Conservation (phyloP, 2,113 vertebrate genomes). For the Oophaga pumilio region DNA sequence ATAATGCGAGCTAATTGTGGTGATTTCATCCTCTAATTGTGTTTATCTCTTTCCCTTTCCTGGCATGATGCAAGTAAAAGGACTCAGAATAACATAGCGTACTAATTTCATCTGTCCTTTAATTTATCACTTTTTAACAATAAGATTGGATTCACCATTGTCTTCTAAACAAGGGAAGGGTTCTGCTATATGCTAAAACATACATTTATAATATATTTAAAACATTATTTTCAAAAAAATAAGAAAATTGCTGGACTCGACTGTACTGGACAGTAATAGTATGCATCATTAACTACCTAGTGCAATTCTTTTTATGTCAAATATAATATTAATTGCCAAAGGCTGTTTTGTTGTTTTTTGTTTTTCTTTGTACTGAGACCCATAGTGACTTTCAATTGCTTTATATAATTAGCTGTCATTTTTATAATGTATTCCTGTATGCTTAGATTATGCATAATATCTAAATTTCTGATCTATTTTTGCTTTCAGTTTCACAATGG, state of each 20-base stretch:
- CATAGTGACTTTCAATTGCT: slow-evolving; percentile 21
- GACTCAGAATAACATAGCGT: background rate
- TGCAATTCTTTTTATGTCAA: background rate
- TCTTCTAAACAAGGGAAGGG: background rate
- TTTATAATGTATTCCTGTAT: slow-evolving; percentile 26
- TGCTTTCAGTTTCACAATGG: background rate
- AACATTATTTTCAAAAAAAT: slow-evolving; percentile 14
- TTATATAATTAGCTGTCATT: slow-evolving; percentile 24
- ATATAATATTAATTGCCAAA: background rate
- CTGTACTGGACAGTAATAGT: slow-evolving; percentile 5
- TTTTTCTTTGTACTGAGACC: background rate
- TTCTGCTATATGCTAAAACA: background rate
- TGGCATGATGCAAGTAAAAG: background rate
- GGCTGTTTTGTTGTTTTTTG: background rate
- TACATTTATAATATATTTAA: background rate
- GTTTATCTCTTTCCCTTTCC: slow-evolving; percentile 7
- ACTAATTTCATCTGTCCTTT: background rate
- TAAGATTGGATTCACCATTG: background rate
- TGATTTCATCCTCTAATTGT: slow-evolving; percentile 3
- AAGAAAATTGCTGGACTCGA: slow-evolving; percentile 10
- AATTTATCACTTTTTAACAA: background rate
- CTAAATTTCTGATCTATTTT: slow-evolving; percentile 23
- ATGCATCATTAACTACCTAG: background rate
- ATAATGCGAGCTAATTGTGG: background rate
- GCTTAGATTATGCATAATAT: background rate